Evolutionary conservation across 1,140 invertebrate genomes (phyloP).

Genomic region (Condylostylus longicornis): DNA sequence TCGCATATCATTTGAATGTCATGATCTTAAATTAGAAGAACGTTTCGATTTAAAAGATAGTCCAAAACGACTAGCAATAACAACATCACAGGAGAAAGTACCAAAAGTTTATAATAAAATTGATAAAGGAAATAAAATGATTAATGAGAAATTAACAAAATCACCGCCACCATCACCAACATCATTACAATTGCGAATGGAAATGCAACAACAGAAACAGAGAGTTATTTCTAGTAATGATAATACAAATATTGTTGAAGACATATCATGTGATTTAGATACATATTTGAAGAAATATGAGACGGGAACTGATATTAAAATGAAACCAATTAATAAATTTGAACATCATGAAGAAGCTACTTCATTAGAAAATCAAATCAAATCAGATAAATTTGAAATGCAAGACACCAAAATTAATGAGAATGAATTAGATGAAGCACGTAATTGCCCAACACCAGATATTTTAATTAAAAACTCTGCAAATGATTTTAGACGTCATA

Average conservation of each 20-base stretch:
- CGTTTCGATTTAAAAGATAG: too few species aligned
- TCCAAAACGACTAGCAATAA: too few species aligned
- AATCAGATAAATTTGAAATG: too few species aligned
- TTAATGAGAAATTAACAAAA: conserved; percentile 16
- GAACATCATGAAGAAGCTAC: background rate
- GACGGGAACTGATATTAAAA: conserved; percentile 1
- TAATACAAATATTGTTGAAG: too few species aligned
- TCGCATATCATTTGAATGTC: background rate
- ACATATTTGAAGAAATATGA: conserved; percentile 5
- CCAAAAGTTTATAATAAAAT: conserved; percentile 10
- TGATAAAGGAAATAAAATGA: conserved; percentile 10
- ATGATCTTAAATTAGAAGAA: too few species aligned
- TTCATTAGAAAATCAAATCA: background rate
- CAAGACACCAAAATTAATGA: background rate
- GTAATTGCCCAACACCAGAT: conserved; percentile 10
- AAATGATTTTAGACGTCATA: background rate
- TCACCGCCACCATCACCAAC: conserved; percentile 4
- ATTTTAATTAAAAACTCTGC: conserved; percentile 12
- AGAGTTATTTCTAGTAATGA: too few species aligned
- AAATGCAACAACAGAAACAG: conserved; percentile 36
- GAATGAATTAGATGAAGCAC: conserved; percentile 2
- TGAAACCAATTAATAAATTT: too few species aligned
- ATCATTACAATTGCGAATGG: conserved; percentile 6
- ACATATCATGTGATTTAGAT: conserved; percentile 4
- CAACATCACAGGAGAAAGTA: background rate